Evolutionary conservation across 2,888 invertebrate species (phyloP).

Genomic region (Zaprionus bogoriensis): DNA sequence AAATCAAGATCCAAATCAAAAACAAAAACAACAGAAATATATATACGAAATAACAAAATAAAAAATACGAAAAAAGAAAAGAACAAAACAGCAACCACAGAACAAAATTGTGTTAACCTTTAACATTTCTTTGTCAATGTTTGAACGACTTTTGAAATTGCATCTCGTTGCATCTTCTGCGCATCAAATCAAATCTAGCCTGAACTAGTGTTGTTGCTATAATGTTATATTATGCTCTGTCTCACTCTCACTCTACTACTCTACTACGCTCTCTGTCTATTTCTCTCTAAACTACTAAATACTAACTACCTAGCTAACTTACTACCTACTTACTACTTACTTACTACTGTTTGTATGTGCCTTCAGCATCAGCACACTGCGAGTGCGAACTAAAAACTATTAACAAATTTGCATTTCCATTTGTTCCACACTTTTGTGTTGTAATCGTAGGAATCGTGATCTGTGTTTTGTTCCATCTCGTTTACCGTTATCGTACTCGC

Average conservation of each 20-base stretch:
- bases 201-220: conserved; percentile 69
- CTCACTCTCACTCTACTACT: conserved; percentile 32
- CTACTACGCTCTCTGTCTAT: conserved; percentile 37
- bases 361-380: conserved; percentile 58
- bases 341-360: conserved; percentile 67
- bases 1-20: conserved; percentile 6
- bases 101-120: conserved; percentile 54
- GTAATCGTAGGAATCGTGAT: conserved; percentile 65
- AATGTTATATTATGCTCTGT: conserved; percentile 45
- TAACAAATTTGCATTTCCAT: conserved; percentile 56
- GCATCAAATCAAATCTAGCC: conserved; percentile 57
- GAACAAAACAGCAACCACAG: conserved; percentile 52
- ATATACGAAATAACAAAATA: conserved; percentile 12
- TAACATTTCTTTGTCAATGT: conserved; percentile 57
- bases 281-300: conserved; percentile 30
- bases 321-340: conserved; percentile 33
- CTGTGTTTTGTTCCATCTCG: conserved; percentile 20
- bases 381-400: conserved; percentile 38
- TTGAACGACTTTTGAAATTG: conserved; percentile 62
- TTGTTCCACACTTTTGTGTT: conserved; percentile 56
- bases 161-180: conserved; percentile 71
- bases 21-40: conserved; percentile 40
- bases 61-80: conserved; percentile 33
- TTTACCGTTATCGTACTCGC: background rate
- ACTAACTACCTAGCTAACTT: conserved; percentile 32